A percentile compares a stretch with the other conserved stretches of the same genome.
These are phyloP conservation scores for Synanthedon vespiformis DNA, from an alignment of 2,888 invertebrate species.

Conservation along the genomic window DNA sequence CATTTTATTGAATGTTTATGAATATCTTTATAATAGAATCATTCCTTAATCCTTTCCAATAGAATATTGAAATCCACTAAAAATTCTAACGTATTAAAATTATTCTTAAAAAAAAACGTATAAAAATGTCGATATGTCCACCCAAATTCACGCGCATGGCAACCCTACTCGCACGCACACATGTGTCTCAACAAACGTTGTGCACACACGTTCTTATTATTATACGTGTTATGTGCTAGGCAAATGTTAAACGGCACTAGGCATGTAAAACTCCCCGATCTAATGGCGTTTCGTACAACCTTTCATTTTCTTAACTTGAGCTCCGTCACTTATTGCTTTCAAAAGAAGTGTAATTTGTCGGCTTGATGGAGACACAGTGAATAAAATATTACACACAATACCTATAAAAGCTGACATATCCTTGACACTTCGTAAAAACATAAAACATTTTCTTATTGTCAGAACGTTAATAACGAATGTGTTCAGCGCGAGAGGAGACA, in stretches of 20 bases:
- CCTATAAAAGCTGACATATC: slow-evolving; percentile 1
- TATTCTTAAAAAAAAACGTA: too few relatives aligned
- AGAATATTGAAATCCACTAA: too few relatives aligned
- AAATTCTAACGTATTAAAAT: too few relatives aligned
- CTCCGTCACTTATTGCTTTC: slow-evolving; percentile 34
- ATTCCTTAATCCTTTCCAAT: too few relatives aligned
- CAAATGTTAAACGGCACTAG: slow-evolving; percentile 45
- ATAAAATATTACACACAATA: slow-evolving; percentile 28
- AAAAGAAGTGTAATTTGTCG: slow-evolving; percentile 37
- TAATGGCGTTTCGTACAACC: slow-evolving; percentile 50
- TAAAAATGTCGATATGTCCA: slow-evolving; percentile 3
- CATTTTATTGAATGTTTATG: too few relatives aligned
- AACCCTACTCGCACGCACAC: slow-evolving; percentile 11
- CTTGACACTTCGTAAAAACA: slow-evolving; percentile 5
- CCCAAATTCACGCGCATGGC: slow-evolving; percentile 3
- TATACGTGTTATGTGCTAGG: slow-evolving; percentile 48
- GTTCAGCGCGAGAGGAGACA: slow-evolving; percentile 1
- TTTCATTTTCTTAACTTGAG: slow-evolving; percentile 49
- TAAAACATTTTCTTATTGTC: slow-evolving; percentile 10
- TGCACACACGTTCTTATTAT: slow-evolving; percentile 22
- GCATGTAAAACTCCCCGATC: slow-evolving; percentile 40
- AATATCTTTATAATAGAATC: too few relatives aligned
- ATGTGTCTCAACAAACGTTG: slow-evolving; percentile 1
- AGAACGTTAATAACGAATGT: slow-evolving; percentile 5
- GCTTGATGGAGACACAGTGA: slow-evolving; percentile 30